Conservation (phyloP, 2,888 invertebrate genomes). For the Lathronympha strigana region DNA sequence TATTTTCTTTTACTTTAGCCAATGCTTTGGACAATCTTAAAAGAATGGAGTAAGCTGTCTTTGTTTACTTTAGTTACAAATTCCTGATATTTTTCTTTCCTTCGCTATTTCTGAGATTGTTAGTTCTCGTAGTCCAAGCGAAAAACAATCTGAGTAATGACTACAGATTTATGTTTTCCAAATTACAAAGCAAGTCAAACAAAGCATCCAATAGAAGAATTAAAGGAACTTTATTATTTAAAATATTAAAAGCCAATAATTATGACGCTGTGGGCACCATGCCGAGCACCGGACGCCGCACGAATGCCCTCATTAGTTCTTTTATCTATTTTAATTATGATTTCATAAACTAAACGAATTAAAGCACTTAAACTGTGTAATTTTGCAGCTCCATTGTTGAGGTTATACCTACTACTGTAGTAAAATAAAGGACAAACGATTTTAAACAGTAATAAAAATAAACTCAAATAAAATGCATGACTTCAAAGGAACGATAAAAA, state of each 20-base stretch:
- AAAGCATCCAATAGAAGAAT: neutral
- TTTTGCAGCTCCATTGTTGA: neutral
- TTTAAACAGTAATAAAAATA: neutral
- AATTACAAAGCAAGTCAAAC: neutral
- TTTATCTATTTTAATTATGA: constrained; percentile 31
- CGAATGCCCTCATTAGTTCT: constrained; percentile 35
- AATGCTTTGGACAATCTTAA: neutral
- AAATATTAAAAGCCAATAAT: constrained; percentile 20
- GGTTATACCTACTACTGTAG: no score
- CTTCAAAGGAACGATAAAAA: neutral
- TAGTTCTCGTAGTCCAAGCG: neutral
- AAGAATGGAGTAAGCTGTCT: neutral
- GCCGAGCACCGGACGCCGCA: constrained; percentile 9
- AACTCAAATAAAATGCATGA: neutral
- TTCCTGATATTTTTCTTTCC: neutral
- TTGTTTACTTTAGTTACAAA: neutral
- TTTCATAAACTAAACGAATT: constrained; percentile 19
- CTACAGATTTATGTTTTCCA: neutral
- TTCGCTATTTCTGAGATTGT: neutral
- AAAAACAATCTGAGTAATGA: neutral
- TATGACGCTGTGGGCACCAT: constrained; percentile 24
- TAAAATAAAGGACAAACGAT: no score
- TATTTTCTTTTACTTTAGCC: neutral
- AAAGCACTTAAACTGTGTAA: neutral
- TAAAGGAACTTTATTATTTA: constrained; percentile 13